Percentiles rank a stretch among this genome's conserved stretches.
Conservation (phyloP, 23 tunicate species). For the Diplosoma virens region DNA sequence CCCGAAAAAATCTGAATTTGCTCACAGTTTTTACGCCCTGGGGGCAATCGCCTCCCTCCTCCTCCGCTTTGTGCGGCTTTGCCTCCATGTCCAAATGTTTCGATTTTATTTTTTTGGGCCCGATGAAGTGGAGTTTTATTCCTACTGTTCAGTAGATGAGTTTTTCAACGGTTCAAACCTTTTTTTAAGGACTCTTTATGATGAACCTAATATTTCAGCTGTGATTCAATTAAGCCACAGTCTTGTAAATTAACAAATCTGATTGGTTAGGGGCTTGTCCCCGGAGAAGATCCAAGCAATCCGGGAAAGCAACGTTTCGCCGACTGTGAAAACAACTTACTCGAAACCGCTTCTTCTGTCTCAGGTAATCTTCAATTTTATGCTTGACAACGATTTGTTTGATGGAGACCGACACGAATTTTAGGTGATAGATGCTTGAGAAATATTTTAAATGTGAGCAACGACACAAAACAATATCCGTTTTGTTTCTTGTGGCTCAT, state of each 20-base stretch:
- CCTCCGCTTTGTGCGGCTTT: too few relatives aligned
- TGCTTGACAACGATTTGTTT: neutral
- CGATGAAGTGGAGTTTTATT: too few relatives aligned
- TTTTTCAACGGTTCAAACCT: too few relatives aligned
- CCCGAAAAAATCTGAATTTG: too few relatives aligned
- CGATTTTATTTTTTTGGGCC: neutral
- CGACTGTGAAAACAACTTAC: slow-evolving; percentile 48
- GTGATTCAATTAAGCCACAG: neutral
- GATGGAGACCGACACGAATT: neutral
- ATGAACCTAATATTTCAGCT: too few relatives aligned
- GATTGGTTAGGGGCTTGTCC: slow-evolving; percentile 41
- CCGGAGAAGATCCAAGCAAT: slow-evolving; percentile 38
- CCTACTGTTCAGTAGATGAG: too few relatives aligned
- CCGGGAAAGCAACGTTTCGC: slow-evolving; percentile 31
- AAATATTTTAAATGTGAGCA: neutral
- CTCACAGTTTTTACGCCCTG: too few relatives aligned
- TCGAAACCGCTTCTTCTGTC: slow-evolving; percentile 59
- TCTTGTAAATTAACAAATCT: neutral
- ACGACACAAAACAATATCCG: neutral
- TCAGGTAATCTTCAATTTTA: slow-evolving; percentile 40
- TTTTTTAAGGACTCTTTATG: too few relatives aligned
- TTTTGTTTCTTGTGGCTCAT: neutral
- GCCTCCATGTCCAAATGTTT: too few relatives aligned
- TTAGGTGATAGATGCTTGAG: neutral
- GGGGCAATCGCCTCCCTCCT: too few relatives aligned